Evolutionary conservation across 2,113 vertebrate genomes (phyloP).

Genomic region (Haemorhous mexicanus): DNA sequence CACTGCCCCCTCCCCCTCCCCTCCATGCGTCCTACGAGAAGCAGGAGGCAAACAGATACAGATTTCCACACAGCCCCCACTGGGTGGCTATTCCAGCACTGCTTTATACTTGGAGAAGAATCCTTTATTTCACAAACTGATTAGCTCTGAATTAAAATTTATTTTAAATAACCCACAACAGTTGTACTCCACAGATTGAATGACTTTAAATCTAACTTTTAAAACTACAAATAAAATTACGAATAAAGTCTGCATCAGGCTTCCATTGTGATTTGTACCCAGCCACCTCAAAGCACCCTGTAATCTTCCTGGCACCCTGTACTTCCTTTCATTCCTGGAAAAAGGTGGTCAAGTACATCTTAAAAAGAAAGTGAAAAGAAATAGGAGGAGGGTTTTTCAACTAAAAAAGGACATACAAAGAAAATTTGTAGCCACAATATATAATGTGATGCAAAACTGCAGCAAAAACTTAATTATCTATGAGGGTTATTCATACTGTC

Average conservation of each 20-base stretch:
- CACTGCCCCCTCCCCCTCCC: background rate
- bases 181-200: background rate
- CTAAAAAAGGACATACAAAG: background rate
- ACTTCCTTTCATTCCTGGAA: background rate
- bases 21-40: background rate
- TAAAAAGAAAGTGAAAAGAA: background rate
- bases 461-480: background rate
- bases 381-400: background rate
- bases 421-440: background rate
- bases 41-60: background rate
- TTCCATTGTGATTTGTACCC: background rate
- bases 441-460: background rate
- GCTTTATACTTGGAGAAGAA: background rate
- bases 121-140: background rate
- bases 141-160: background rate
- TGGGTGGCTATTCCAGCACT: background rate
- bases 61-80: background rate
- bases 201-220: background rate
- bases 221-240: background rate
- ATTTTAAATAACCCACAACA: background rate
- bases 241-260: background rate
- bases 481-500: background rate
- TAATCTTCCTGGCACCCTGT: background rate
- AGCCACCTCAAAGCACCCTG: background rate
- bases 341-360: background rate